Percentiles rank a stretch among this genome's conserved stretches.
phyloP scores from a whole-genome alignment of 2,888 invertebrate genomes.

The Rhimphoctona megacephalus region DNA sequence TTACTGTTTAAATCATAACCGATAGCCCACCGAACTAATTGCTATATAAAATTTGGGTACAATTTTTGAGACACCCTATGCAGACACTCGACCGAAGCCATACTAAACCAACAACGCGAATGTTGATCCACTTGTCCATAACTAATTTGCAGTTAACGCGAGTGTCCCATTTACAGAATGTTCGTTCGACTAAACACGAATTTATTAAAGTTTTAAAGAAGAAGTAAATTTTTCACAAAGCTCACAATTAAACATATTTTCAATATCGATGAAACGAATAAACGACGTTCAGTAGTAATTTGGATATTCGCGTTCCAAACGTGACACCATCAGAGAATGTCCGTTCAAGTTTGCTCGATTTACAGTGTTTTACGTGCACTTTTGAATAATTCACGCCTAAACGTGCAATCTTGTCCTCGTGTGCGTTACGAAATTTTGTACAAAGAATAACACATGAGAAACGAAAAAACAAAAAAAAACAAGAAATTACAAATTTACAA shows the following conservation, averaged over 20 bases:
- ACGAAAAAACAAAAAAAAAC: conserved; percentile 25
- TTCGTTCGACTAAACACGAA: background rate
- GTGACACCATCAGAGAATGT: background rate
- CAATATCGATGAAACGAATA: background rate
- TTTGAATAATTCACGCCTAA: conserved; percentile 8
- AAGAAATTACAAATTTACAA: conserved; percentile 40
- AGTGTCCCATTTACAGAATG: conserved; percentile 31
- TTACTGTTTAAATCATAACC: too few relatives aligned
- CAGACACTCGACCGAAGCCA: conserved; percentile 11
- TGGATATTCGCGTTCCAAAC: conserved; percentile 17
- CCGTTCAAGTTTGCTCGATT: background rate
- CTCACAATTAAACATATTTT: conserved; percentile 1
- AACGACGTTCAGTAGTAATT: conserved; percentile 9
- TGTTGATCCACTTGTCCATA: conserved; percentile 34
- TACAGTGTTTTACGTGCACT: background rate
- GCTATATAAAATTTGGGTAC: background rate
- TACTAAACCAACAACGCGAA: conserved; percentile 14
- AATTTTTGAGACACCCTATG: background rate
- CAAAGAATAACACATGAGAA: conserved; percentile 45
- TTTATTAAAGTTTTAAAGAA: conserved; percentile 10
- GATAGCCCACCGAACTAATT: background rate
- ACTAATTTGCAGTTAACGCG: conserved; percentile 43
- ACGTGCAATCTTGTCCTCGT: conserved; percentile 45
- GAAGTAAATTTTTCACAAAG: background rate
- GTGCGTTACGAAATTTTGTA: conserved; percentile 61